A percentile compares a stretch with the other conserved stretches of the same genome.
Evolutionary conservation across 2,888 invertebrate genomes (phyloP).

Genomic region (Tineola bisselliella): DNA sequence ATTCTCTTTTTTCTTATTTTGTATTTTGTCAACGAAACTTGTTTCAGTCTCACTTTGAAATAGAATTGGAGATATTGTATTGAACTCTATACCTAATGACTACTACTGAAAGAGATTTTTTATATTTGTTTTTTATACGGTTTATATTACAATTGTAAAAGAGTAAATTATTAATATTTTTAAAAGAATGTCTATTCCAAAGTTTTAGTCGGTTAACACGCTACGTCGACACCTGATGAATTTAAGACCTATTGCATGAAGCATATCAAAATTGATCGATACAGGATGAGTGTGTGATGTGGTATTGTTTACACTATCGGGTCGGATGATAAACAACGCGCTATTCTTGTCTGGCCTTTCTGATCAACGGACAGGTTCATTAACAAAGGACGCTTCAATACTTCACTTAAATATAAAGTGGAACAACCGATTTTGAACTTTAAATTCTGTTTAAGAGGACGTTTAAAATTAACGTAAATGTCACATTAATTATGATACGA

Average conservation of each 20-base stretch:
- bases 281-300: conserved; percentile 27
- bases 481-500: background rate
- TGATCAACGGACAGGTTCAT: conserved; percentile 35
- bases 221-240: conserved; percentile 43
- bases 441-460: background rate
- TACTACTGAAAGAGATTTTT: too few relatives aligned
- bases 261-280: conserved; percentile 8
- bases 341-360: conserved; percentile 37
- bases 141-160: too few relatives aligned
- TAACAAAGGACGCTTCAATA: conserved; percentile 32
- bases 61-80: background rate
- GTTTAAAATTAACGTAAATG: background rate
- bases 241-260: conserved; percentile 27
- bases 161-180: too few relatives aligned
- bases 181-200: background rate
- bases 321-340: conserved; percentile 36
- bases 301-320: conserved; percentile 23
- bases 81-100: background rate
- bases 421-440: background rate
- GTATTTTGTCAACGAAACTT: background rate
- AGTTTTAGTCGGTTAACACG: conserved; percentile 17
- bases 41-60: background rate
- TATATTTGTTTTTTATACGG: too few relatives aligned
- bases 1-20: background rate
- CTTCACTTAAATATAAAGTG: conserved; percentile 14